A percentile compares a stretch with the other conserved stretches of the same genome.
Evolutionary conservation across 2,113 vertebrate genomes (phyloP).

Genomic region (Sylvia atricapilla): DNA sequence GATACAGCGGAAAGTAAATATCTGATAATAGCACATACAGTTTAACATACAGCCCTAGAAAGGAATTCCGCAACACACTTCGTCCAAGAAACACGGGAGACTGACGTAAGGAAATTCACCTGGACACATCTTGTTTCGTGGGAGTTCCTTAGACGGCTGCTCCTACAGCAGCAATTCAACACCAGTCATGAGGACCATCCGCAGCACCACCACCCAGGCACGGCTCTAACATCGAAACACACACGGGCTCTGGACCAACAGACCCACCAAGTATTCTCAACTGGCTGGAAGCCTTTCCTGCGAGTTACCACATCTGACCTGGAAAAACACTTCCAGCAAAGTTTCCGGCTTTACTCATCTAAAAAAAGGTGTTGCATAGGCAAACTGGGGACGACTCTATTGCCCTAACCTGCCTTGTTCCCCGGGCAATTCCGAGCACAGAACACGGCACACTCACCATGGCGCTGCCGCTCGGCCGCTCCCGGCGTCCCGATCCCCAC

Average conservation of each 20-base stretch:
- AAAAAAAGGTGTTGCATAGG: rapidly evolving
- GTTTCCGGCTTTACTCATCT: not conserved
- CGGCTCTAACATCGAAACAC: not conserved
- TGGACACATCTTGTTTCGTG: not conserved
- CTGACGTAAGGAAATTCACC: not conserved
- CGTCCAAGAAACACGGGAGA: not conserved
- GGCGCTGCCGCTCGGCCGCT: not conserved
- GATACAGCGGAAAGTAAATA: not conserved
- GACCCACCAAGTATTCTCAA: not conserved
- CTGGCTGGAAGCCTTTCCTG: not conserved
- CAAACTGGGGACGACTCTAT: not conserved
- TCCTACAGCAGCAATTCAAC: not conserved
- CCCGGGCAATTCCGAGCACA: rapidly evolving
- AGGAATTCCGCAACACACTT: not conserved
- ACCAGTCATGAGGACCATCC: rapidly evolving
- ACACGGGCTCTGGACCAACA: rapidly evolving
- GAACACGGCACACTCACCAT: not conserved
- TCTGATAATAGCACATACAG: not conserved
- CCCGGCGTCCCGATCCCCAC: rapidly evolving
- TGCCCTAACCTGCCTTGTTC: no score
- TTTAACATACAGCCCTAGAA: not conserved
- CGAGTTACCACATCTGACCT: not conserved
- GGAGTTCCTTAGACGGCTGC: not conserved
- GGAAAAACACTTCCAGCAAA: not conserved
- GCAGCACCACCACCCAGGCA: not conserved